Evolutionary conservation across 2,113 vertebrate genomes (phyloP).

Genomic region (Pachycephala philippinensis): DNA sequence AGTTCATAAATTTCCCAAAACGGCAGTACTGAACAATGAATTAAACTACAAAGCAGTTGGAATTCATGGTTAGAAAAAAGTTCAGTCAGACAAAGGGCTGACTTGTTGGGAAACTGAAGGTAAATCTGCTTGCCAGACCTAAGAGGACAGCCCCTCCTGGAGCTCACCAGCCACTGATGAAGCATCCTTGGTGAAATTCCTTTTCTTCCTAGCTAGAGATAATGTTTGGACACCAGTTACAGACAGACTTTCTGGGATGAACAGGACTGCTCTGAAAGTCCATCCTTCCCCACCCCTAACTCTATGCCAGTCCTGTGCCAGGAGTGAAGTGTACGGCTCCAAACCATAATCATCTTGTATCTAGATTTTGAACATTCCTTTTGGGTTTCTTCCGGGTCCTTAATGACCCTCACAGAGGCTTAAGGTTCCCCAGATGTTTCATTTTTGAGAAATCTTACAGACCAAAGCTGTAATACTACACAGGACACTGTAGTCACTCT

Average conservation of each 20-base stretch:
- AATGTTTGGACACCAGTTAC: not conserved
- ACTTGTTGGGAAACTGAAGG: not conserved
- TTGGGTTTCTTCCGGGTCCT: not conserved
- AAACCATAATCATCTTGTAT: not conserved
- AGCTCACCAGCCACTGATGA: not conserved
- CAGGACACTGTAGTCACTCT: not conserved
- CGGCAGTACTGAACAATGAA: not conserved
- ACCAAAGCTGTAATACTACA: not conserved
- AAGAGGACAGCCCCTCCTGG: not conserved
- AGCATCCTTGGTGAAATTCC: not conserved
- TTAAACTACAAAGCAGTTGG: conserved; percentile 25
- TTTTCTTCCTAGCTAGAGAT: not conserved
- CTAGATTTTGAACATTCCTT: not conserved
- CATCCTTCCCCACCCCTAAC: not conserved
- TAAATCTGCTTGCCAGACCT: conserved; percentile 23
- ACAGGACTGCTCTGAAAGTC: not conserved
- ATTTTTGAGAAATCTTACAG: not conserved
- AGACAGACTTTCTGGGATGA: not conserved
- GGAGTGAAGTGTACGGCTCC: not conserved
- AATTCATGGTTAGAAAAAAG: not conserved
- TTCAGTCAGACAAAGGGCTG: not conserved
- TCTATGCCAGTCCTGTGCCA: not conserved
- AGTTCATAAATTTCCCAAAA: not conserved
- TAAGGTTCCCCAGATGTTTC: not conserved
- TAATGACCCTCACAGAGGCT: not conserved